Evolutionary conservation across 2,113 vertebrate species (phyloP).

Genomic region (Crypturellus undulatus): DNA sequence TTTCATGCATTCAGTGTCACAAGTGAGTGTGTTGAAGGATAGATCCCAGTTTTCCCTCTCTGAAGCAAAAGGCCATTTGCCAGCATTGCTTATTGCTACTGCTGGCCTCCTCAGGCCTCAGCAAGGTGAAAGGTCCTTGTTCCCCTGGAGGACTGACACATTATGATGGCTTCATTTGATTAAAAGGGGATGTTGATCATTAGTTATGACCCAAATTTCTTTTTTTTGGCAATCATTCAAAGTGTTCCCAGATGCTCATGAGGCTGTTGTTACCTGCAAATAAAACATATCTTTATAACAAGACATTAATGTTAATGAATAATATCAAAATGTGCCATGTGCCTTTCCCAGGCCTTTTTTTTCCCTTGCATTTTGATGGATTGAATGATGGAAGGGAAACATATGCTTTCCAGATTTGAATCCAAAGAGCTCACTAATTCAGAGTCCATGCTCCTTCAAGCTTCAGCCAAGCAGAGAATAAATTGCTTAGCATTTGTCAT

Average conservation of each 20-base stretch:
- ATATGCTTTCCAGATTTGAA: constrained; percentile 84
- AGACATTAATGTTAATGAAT: constrained; percentile 72
- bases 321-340: constrained; percentile 66
- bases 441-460: constrained; percentile 68
- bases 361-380: constrained; percentile 65
- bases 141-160: constrained; percentile 78
- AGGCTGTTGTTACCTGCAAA: constrained; percentile 75
- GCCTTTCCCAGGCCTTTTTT: constrained; percentile 57
- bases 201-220: constrained; percentile 80
- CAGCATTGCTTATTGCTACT: constrained; percentile 75
- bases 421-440: constrained; percentile 62
- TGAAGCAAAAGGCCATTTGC: constrained; percentile 39
- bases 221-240: constrained; percentile 80
- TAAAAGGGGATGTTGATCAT: constrained; percentile 85
- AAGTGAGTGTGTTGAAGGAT: constrained; percentile 7
- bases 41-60: constrained; percentile 14
- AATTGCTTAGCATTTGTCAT: constrained; percentile 74
- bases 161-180: constrained; percentile 83
- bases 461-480: constrained; percentile 68
- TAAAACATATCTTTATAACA: constrained; percentile 78
- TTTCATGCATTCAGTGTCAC: neutral
- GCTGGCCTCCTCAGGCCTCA: constrained; percentile 73
- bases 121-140: constrained; percentile 80
- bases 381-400: constrained; percentile 79
- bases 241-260: constrained; percentile 81